These are phyloP conservation scores for Mactra quadrangularis DNA, from an alignment of 1,140 invertebrate genomes.

Conservation along the genomic window DNA sequence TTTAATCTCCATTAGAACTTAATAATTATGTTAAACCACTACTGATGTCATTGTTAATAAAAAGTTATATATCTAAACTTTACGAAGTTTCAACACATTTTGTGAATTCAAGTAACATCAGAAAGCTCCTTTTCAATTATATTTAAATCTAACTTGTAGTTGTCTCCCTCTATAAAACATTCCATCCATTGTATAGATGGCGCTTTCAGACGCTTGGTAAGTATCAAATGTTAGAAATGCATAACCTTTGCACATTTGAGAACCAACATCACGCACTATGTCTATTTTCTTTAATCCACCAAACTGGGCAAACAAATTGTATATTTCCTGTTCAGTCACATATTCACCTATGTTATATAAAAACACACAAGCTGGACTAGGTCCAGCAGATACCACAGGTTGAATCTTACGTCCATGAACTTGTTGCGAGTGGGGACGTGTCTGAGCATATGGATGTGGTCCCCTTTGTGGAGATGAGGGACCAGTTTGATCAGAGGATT, in stretches of 20 bases:
- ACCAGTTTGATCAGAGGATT: not conserved
- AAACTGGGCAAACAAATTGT: conserved; percentile 54
- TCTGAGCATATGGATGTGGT: not conserved
- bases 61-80: no score
- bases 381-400: not conserved
- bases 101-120: no score
- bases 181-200: conserved; percentile 43
- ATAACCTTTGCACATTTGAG: conserved; percentile 49
- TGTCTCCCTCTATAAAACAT: conserved; percentile 47
- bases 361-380: conserved; percentile 20
- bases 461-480: not conserved
- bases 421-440: not conserved
- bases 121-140: not conserved
- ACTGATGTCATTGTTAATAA: no score
- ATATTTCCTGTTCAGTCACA: conserved; percentile 34
- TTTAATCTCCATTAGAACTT: no score
- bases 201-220: conserved; percentile 37
- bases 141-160: conserved; percentile 48
- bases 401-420: not conserved
- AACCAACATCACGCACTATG: conserved; percentile 27
- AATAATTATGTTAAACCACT: no score
- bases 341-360: conserved; percentile 52
- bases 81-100: no score
- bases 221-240: conserved; percentile 47
- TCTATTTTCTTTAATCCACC: conserved; percentile 54